A percentile compares a stretch with the other conserved stretches of the same genome.
These are phyloP conservation scores for Drosophila nikananu DNA, from an alignment of 1,140 invertebrate species.

Conservation along the genomic window DNA sequence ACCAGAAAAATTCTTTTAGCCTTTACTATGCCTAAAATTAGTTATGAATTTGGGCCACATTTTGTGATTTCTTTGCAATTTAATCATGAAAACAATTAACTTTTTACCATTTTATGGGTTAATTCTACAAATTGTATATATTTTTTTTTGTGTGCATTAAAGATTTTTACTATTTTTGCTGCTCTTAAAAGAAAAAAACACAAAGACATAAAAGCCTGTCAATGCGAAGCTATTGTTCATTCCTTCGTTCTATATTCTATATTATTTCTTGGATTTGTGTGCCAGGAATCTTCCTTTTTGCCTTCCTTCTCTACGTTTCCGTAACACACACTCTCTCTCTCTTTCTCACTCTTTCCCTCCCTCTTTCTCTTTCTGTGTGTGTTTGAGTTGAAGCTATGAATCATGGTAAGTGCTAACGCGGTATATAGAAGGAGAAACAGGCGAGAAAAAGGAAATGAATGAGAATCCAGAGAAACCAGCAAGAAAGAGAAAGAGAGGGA, in stretches of 20 bases:
- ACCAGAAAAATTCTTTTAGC: too few species aligned
- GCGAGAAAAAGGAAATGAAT: neutral
- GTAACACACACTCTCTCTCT: conserved; percentile 1
- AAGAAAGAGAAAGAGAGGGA: conserved; percentile 28
- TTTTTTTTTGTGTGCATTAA: neutral
- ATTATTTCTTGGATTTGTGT: conserved; percentile 17
- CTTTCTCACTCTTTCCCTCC: neutral
- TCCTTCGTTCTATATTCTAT: conserved; percentile 24
- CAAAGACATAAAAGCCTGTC: conserved; percentile 48
- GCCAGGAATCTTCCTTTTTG: conserved; percentile 10
- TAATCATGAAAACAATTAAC: neutral
- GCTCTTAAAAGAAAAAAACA: neutral
- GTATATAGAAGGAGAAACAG: conserved; percentile 28
- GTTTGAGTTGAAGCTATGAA: conserved; percentile 66
- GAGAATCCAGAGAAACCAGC: conserved; percentile 22
- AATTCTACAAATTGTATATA: neutral
- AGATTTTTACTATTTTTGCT: neutral
- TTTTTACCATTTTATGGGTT: neutral
- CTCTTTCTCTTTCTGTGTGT: neutral
- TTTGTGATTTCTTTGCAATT: neutral
- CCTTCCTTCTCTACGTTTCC: conserved; percentile 24
- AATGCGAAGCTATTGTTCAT: conserved; percentile 43
- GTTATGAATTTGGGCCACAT: too few species aligned
- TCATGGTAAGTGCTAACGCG: conserved; percentile 70
- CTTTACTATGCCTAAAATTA: neutral